Base-by-base conservation (phyloP, 1,140 invertebrate species). In the Magallana angulata region DNA sequence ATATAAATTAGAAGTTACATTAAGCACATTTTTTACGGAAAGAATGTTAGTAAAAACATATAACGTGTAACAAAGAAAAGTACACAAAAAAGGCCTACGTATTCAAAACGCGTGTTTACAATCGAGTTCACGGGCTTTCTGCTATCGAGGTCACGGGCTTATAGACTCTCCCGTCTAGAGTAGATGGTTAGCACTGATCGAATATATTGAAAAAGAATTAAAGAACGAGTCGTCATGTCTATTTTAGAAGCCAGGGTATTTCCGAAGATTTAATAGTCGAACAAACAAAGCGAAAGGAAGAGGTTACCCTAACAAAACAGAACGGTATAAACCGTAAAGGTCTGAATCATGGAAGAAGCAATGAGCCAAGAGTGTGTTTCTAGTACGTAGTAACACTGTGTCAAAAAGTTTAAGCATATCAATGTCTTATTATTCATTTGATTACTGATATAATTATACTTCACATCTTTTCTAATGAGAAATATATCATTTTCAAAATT, bases 221-320 rank as follows among this genome's bases (percentile, higher is more conserved):
- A 30, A 7, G 68, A 30, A 76, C 68, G 68, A 76, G 24, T 76
- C 24, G 24, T 24, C 24, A 24, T 76, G 68, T 36, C 24, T 12
- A 24, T 76, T 71, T 30, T 76, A 76, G 68, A 76, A 76, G 30
- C 68, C 30, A 24, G 68, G 30, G 68, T 76, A 76, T 36, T 76
- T 48, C 68, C 68, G 68, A 76, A 76, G 30, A 24, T 76, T 62
- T 24, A 76, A 8, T 76, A 76, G 36, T 76, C 18, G 7, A 30
- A 14, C 68, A 24, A 76, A 76, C 68, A 76, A 76, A 76, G 24
- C 68, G 68, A 76, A 76, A 76, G 68, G 24, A 76, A 76, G 36
- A 7, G 36, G 24, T 76, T 64, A 36, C 57, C 11, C 14, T 56
- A 4, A 5, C 36, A 36, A 11, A 8, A 58, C 14, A 60, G 7